Base-by-base conservation (phyloP, 2,888 invertebrate genomes). In the Temnothorax ravouxi region DNA sequence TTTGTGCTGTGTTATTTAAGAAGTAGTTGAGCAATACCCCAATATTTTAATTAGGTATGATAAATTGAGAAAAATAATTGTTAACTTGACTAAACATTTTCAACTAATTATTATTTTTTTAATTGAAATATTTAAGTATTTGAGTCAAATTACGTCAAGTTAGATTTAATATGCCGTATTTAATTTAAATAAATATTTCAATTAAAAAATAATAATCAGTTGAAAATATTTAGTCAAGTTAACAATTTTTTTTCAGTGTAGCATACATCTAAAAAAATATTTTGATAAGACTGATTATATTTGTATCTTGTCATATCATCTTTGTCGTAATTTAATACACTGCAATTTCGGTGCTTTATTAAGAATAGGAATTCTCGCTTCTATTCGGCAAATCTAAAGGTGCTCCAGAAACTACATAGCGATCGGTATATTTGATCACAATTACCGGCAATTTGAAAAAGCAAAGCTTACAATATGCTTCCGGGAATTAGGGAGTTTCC, bases 21-120 rank as follows among this genome's bases (percentile, higher is more conserved):
- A 11, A 44, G 50, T 38, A 47, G 15, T 50, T 6, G 0, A 25
- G 21, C 25, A 64, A 76, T n/a, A 25, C 0, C 11, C 25, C 4
- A 25, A 5, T 47, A 15, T 47, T 13, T 64, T 13, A 38, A 62
- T 76, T 76, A n/a, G n/a, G n/a, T n/a, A 47, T 50, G 18, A 66
- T 21, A 21, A 0, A 5, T 13, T n/a, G 21, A 29, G 29, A 29
- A 29, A 29, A 29, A 29, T 3, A 29, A 3, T 29, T 3, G 29
- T 29, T 29, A 29, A 29, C 3, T 29, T 29, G 29, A 29, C 29
- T 29, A 3, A 29, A 29, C 0, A 29, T 29, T 29, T 29, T 29
- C 3, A 29, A 29, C 3, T 29, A 29, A 3, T 29, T 29, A 29
- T 29, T 3, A 29, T 29, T 29, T 29, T 29, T 29, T 29, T 29